Conservation (phyloP, 1,140 invertebrate genomes). For the Vanessa tameamea region DNA sequence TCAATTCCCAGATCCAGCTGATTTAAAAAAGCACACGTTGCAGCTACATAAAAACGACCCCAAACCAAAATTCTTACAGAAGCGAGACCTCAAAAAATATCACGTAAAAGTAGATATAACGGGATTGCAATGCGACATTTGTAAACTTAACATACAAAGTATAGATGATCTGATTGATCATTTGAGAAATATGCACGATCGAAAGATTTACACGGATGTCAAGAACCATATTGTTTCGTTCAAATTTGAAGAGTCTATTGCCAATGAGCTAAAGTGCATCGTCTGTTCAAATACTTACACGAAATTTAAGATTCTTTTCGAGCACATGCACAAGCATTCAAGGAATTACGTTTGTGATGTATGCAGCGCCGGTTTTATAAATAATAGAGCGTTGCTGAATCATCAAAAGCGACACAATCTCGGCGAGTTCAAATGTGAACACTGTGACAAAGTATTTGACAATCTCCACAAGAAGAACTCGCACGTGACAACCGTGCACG, state of each 20-base stretch:
- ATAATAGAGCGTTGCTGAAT: slow-evolving; percentile 35
- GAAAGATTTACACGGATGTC: slow-evolving; percentile 41
- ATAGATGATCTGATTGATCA: slow-evolving; percentile 44
- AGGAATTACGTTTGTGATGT: slow-evolving; percentile 55
- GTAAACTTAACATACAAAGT: slow-evolving; percentile 31
- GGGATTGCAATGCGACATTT: slow-evolving; percentile 41
- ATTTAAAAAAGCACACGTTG: slow-evolving; percentile 46
- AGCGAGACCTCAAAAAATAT: slow-evolving; percentile 29
- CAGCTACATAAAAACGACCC: slow-evolving; percentile 37
- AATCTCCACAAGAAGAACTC: slow-evolving; percentile 40
- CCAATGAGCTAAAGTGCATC: slow-evolving; percentile 38
- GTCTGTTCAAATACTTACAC: slow-evolving; percentile 45
- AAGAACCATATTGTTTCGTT: slow-evolving; percentile 47
- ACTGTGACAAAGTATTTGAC: slow-evolving; percentile 46
- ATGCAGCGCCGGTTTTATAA: slow-evolving; percentile 56
- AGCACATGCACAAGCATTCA: slow-evolving; percentile 62
- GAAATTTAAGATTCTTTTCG: slow-evolving; percentile 42
- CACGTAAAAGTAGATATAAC: slow-evolving; percentile 56
- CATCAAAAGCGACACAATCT: slow-evolving; percentile 45
- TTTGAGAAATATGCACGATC: slow-evolving; percentile 40
- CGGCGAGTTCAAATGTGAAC: slow-evolving; percentile 43
- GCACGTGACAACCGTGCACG: slow-evolving; percentile 43
- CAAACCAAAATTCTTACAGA: slow-evolving; percentile 48
- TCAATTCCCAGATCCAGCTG: slow-evolving; percentile 38
- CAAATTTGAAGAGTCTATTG: slow-evolving; percentile 38